phyloP scores from a whole-genome alignment of 2,113 vertebrate species.

The Charina bottae region DNA sequence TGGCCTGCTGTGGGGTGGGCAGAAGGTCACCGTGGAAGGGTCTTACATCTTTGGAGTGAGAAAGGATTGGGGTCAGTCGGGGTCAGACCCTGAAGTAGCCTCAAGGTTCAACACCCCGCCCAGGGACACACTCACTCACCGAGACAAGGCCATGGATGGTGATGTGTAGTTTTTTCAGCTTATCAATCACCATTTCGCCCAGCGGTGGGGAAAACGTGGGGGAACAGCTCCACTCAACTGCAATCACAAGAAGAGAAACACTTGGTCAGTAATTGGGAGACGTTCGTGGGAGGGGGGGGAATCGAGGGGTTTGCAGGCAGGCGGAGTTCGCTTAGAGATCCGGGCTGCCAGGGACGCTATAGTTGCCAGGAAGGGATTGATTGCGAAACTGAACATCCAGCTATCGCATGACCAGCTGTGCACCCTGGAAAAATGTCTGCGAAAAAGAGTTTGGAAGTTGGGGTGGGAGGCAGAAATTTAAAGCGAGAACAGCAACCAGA shows the following conservation, averaged over 20 bases:
- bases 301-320: conserved; percentile 12
- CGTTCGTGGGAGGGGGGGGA: neutral
- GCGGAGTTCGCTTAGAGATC: neutral
- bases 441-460: neutral
- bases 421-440: accelerated
- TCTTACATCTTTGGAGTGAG: neutral
- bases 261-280: neutral
- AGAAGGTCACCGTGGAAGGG: neutral
- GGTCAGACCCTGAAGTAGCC: neutral
- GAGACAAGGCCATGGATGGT: conserved; percentile 81
- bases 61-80: neutral
- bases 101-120: neutral
- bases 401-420: neutral
- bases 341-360: neutral
- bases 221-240: conserved; percentile 87
- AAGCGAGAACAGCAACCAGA: accelerated
- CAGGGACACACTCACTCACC: conserved; percentile 70
- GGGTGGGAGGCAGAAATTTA: accelerated
- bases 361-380: neutral
- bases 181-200: conserved; percentile 82
- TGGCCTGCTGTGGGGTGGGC: neutral
- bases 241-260: conserved; percentile 51
- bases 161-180: conserved; percentile 78
- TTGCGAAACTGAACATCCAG: conserved; percentile 10
- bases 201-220: conserved; percentile 76